Conservation (phyloP, 2,797 vertebrate genomes). For the Poeciliopsis paucimaculata region DNA sequence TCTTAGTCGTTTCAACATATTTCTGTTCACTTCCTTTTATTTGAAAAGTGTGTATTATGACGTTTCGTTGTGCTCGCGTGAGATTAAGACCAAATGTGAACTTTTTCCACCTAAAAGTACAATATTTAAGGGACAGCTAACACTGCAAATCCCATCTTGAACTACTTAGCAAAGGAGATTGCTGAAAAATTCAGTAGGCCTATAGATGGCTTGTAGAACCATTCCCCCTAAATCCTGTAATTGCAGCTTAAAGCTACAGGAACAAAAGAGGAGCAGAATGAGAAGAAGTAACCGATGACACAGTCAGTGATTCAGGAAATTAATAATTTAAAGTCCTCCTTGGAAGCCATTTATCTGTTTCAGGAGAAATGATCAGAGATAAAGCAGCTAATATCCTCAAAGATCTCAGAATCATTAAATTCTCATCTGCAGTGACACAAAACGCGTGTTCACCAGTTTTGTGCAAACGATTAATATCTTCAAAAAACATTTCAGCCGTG, state of each 20-base stretch:
- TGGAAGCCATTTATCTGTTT: constrained; percentile 43
- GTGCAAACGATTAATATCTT: not conserved
- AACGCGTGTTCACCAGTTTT: not conserved
- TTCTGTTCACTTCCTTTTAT: not conserved
- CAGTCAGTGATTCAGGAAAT: not conserved
- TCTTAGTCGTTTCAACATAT: not conserved
- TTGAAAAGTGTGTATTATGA: not conserved
- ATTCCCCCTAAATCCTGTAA: too few relatives aligned
- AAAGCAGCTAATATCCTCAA: not conserved
- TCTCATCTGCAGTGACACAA: not conserved
- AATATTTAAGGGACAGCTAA: not conserved
- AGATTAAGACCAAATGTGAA: not conserved
- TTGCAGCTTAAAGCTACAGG: too few relatives aligned
- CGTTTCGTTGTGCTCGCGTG: not conserved
- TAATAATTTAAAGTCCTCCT: constrained; percentile 46
- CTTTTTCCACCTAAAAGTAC: not conserved
- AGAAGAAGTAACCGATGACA: constrained; percentile 1
- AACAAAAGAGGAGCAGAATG: too few relatives aligned
- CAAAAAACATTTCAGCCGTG: not conserved
- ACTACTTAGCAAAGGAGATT: too few relatives aligned
- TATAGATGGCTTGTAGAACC: too few relatives aligned
- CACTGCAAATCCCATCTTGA: not conserved
- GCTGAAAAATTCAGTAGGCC: too few relatives aligned
- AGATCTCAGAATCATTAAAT: not conserved
- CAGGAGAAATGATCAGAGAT: not conserved